phyloP scores from a whole-genome alignment of 2,888 invertebrate genomes.

The Parnassius apollo region DNA sequence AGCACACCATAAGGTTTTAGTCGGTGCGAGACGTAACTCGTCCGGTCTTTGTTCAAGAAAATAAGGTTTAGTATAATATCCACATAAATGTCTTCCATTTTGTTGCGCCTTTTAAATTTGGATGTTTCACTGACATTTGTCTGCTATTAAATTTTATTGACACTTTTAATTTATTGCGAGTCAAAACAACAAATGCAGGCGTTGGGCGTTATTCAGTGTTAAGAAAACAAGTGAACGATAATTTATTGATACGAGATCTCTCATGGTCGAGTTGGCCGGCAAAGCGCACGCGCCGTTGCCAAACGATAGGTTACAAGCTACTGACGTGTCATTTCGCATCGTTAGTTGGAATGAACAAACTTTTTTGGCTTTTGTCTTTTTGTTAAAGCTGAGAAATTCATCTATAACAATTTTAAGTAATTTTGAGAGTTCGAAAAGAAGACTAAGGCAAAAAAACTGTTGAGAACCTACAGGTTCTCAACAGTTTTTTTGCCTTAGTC shows the following conservation, averaged over 20 bases:
- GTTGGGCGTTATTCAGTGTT: conserved; percentile 18
- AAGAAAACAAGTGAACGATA: conserved; percentile 24
- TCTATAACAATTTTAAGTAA: conserved; percentile 5
- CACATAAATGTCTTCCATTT: background rate
- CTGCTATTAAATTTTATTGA: conserved; percentile 6
- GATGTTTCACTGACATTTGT: background rate
- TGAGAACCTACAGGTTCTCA: no score
- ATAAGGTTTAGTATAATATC: background rate
- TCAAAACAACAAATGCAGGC: conserved; percentile 19
- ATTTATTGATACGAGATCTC: conserved; percentile 25
- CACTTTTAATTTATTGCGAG: conserved; percentile 22
- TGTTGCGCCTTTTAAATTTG: background rate
- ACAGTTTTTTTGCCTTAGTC: no score
- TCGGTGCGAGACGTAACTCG: no score
- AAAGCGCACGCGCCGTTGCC: conserved; percentile 12
- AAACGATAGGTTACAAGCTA: conserved; percentile 12
- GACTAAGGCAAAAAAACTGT: no score
- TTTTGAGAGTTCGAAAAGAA: background rate
- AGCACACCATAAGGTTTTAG: no score
- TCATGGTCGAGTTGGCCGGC: conserved; percentile 24
- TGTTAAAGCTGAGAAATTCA: background rate
- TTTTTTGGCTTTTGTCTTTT: conserved; percentile 14
- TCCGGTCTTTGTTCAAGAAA: no score
- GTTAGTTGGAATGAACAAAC: conserved; percentile 7
- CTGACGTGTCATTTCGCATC: conserved; percentile 12